A percentile compares a stretch with the other conserved stretches of the same genome.
phyloP scores from a whole-genome alignment of 2,888 invertebrate genomes.

The Sylvicola cinctus region DNA sequence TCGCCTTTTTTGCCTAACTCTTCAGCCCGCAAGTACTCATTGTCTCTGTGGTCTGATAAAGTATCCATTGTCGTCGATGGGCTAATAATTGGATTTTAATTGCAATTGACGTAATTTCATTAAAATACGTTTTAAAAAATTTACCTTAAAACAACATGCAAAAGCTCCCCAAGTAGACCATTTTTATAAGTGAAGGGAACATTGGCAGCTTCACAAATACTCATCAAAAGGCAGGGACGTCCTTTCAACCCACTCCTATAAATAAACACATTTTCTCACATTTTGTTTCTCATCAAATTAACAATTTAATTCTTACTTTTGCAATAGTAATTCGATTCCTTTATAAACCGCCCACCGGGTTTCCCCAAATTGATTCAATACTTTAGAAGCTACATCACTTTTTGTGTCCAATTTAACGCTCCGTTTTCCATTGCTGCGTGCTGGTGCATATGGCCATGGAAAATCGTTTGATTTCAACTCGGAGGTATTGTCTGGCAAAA shows the following conservation, averaged over 20 bases:
- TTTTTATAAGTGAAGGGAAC: slow-evolving; percentile 1
- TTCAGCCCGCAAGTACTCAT: slow-evolving; percentile 4
- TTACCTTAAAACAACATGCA: slow-evolving; percentile 1
- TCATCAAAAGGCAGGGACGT: slow-evolving; percentile 1
- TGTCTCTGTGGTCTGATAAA: background rate
- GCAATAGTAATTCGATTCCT: background rate
- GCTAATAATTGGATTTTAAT: background rate
- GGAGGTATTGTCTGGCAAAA: background rate
- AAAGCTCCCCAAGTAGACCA: slow-evolving; percentile 1
- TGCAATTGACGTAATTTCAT: background rate
- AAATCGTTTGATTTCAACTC: background rate
- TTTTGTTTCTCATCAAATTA: background rate
- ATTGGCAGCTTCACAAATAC: slow-evolving; percentile 3
- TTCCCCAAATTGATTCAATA: too few relatives aligned
- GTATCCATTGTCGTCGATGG: slow-evolving; percentile 1
- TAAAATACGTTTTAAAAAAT: background rate
- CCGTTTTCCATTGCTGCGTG: too few relatives aligned
- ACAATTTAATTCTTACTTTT: background rate
- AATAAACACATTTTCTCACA: background rate
- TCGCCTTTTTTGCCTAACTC: background rate
- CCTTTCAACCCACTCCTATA: slow-evolving; percentile 1
- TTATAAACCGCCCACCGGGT: background rate
- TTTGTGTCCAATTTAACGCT: too few relatives aligned
- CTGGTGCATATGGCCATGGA: background rate
- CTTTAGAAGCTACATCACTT: background rate